Evolutionary conservation across 2,113 vertebrate species (phyloP).

Genomic region (Campylomormyrus numenius): DNA sequence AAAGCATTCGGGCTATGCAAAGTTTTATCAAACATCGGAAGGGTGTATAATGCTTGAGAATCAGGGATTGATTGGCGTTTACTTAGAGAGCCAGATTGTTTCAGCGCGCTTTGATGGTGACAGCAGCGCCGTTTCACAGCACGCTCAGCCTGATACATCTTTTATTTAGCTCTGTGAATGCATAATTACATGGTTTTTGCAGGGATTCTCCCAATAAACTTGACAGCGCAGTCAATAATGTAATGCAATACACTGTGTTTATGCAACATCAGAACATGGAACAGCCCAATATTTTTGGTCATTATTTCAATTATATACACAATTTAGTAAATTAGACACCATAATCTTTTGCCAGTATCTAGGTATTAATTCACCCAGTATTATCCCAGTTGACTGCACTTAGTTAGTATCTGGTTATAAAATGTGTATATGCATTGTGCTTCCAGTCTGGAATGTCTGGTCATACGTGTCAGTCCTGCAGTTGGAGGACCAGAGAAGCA

Average conservation of each 20-base stretch:
- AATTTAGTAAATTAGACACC: background rate
- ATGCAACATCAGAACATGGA: background rate
- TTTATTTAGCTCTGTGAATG: slow-evolving; percentile 6
- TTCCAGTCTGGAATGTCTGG: background rate
- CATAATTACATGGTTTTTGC: slow-evolving; percentile 18
- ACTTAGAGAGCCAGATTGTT: background rate
- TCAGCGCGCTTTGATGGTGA: background rate
- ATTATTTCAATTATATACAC: background rate
- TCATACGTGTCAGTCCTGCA: background rate
- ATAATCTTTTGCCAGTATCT: background rate
- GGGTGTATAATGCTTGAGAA: background rate
- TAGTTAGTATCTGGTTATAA: background rate
- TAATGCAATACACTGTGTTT: background rate
- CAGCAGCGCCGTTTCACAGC: background rate
- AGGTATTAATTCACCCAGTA: background rate
- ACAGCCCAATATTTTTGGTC: background rate
- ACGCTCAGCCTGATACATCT: background rate
- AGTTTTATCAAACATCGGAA: background rate
- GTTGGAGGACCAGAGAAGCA: background rate
- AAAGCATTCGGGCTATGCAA: background rate
- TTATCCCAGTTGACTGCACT: background rate
- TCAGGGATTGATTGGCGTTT: background rate
- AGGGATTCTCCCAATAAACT: slow-evolving; percentile 2
- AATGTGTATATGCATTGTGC: background rate
- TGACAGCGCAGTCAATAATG: slow-evolving; percentile 3